Percentiles rank a stretch among this genome's conserved stretches.
These are phyloP conservation scores for Apis florea DNA, from an alignment of 1,140 invertebrate species.

Conservation along the genomic window DNA sequence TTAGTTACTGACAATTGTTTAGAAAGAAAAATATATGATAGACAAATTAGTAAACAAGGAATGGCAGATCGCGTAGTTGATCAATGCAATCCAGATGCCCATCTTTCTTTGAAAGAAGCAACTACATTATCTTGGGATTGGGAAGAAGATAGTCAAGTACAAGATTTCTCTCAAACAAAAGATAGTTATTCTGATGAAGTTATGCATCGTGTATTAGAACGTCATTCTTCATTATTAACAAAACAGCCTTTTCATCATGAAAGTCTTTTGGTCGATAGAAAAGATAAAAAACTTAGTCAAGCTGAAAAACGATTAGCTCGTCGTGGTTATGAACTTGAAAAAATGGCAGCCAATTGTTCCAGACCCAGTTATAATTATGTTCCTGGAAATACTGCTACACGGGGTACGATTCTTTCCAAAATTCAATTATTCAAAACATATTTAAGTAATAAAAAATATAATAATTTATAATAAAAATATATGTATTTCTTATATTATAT, in stretches of 20 bases:
- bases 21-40: constrained; percentile 98
- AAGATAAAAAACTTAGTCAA: constrained; percentile 96
- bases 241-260: constrained; percentile 98
- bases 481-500: constrained; percentile 25
- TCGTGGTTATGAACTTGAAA: constrained; percentile 95
- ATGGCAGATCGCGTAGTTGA: constrained; percentile 99
- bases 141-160: constrained; percentile 88
- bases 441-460: constrained; percentile 2
- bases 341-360: constrained; percentile 87
- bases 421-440: constrained; percentile 11
- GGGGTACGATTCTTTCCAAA: constrained; percentile 67
- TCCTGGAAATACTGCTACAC: constrained; percentile 78
- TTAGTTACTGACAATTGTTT: constrained; percentile 98
- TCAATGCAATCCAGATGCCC: constrained; percentile 97
- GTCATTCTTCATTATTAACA: constrained; percentile 86
- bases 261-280: constrained; percentile 95
- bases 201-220: constrained; percentile 87
- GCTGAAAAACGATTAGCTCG: constrained; percentile 96
- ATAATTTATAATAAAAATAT: background rate
- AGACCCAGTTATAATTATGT: constrained; percentile 79
- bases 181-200: constrained; percentile 91
- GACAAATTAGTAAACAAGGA: constrained; percentile 98
- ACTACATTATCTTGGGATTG: constrained; percentile 96
- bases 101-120: constrained; percentile 96
- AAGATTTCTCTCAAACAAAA: constrained; percentile 86